Base-by-base conservation (phyloP, 2,888 invertebrate species). In the Cordilura impudica region DNA sequence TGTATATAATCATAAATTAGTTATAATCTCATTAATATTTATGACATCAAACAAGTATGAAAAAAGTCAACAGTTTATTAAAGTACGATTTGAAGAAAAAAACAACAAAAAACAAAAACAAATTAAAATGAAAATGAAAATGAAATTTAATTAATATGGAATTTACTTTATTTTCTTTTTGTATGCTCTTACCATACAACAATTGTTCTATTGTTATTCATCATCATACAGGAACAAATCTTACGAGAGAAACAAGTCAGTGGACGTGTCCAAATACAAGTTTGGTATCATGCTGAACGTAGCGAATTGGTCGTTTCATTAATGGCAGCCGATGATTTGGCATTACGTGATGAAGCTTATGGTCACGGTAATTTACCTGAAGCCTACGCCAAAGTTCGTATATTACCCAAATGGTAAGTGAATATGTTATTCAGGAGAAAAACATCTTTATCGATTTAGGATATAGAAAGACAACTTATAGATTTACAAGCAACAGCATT, bases 231-330 rank as follows among this genome's bases (percentile, higher is more conserved):
- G 94, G 94, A 94, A 88, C 94, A 94, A 91, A 90, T 94, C 81
- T 92, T 93, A n/a, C 92, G 94, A 77, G 95, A 95, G 89, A 93
- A 94, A 81, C 93, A 93, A 83, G 93, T 94, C 72, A 92, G 94
- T 23, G 96, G 96, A 49, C 92, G 96, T 19, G 93, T 97, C 39
- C 96, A 96, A 90, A 92, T 97, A 82, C 96, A 97, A 88, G 94
- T 97, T 69, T 96, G 95, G 94, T 97, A 96, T 91, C 95, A 96
- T 87, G 93, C 94, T 75, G 96, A 96, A 85, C 92, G 95, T 76
- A 93, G 93, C 84, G 96, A 97, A 86, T 91, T 97, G 71, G 94
- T 95, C 8, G 95, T 97, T 23, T 95, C 96, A 4, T 93, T 97
- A 58, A 92, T 97, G 87, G 96, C 95, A 3, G 97, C 95, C 7